Evolutionary conservation across 2,113 vertebrate species (phyloP), one percentile per base, ranked within the genome.

Genomic region (Orcinus orca): DNA sequence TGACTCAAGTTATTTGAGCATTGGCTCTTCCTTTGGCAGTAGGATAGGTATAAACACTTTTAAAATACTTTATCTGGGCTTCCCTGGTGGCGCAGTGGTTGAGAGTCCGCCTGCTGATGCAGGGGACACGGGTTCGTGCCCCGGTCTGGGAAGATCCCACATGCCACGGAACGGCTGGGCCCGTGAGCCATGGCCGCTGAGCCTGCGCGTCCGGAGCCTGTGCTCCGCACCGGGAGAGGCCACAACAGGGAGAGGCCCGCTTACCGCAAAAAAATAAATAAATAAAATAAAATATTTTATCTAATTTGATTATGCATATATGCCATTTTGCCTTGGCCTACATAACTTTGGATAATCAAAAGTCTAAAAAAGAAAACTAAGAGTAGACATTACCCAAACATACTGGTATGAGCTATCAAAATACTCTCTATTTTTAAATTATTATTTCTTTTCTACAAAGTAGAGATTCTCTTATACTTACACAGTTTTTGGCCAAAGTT

Each of bases 371-470:
- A 90, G 81, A 95, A 97, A 96, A 96, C n/a, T 63, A 74, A 63
- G 21, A 58, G 83, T 94, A 96, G 95, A 97, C 92, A 62, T 96
- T 95, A 97, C 70, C 74, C 60, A 97, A 95, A 83, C 47, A 80
- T 92, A 93, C n/a, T 95, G 92, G 95, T 90, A 96, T 97, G 94
- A 88, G 58, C 47, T 96, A 88, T 95, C 92, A 96, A 97, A 97
- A 96, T 96, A 97, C 76, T 95, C 79, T 95, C 93, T 93, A 77
- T 93, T 97, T 95, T 96, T 41, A 93, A 96, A 83, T 97, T 97
- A 93, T 91, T 89, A 88, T 92, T 96, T 96, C 58, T 95, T 95
- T 83, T 82, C 73, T 92, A 47, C 86, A 41, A 86, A 63, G 77
- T 71, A 62, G 86, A 93, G 89, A 95, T 96, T 96, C 95, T 96